Percentiles rank a stretch among this genome's conserved stretches.
These are phyloP conservation scores for Pterocles gutturalis DNA, from an alignment of 2,113 vertebrate genomes.

Conservation along the genomic window DNA sequence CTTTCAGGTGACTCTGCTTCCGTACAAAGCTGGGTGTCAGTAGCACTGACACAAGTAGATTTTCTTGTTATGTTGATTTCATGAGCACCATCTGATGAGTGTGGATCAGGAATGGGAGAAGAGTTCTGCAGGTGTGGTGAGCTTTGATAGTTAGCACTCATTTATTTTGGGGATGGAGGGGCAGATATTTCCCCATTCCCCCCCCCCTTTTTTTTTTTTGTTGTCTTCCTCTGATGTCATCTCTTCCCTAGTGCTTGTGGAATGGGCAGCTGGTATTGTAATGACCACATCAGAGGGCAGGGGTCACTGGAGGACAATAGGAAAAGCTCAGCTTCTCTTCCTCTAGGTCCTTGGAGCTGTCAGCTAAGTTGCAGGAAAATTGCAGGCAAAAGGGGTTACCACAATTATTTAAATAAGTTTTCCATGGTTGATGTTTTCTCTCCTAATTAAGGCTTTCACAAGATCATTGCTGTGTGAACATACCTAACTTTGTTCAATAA, in stretches of 20 bases:
- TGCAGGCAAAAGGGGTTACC: background rate
- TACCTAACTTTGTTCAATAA: background rate
- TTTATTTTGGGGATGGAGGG: background rate
- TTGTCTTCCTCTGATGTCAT: constrained; percentile 6
- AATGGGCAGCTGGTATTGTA: constrained; percentile 32
- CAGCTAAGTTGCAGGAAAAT: background rate
- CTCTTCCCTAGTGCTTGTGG: background rate
- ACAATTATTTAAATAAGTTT: background rate
- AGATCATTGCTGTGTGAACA: background rate
- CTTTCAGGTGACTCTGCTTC: background rate
- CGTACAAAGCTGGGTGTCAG: background rate
- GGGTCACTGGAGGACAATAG: constrained; percentile 34
- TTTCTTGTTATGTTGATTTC: background rate
- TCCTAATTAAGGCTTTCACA: constrained; percentile 15
- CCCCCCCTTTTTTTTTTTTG: background rate
- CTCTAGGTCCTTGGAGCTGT: background rate
- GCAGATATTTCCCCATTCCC: background rate
- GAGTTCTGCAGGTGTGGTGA: background rate
- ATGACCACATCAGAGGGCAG: constrained; percentile 17
- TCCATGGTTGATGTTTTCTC: background rate
- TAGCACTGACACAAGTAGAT: background rate
- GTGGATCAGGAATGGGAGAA: background rate
- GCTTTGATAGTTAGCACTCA: background rate
- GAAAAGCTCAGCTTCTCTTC: constrained; percentile 9
- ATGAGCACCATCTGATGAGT: background rate